Conservation (phyloP, 2,888 invertebrate species). For the Himalopsyche kuldschensis region DNA sequence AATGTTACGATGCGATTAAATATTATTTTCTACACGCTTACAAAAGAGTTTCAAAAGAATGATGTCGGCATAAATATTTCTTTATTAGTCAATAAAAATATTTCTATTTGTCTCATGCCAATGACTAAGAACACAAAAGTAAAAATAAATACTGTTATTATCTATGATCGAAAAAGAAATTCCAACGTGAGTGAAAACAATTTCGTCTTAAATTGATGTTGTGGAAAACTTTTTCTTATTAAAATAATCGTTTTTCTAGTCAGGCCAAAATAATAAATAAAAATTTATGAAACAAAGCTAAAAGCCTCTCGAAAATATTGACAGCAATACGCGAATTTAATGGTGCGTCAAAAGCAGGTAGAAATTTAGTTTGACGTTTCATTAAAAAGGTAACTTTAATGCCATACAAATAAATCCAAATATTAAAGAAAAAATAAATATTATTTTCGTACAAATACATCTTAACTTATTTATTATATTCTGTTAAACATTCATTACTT, state of each 20-base stretch:
- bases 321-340: background rate
- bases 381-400: background rate
- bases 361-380: background rate
- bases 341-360: background rate
- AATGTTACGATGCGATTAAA: constrained; percentile 9
- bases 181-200: too few relatives aligned
- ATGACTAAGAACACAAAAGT: background rate
- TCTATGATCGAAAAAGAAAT: too few relatives aligned
- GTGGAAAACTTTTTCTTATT: background rate
- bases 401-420: background rate
- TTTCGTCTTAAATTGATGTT: too few relatives aligned
- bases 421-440: background rate
- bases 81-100: background rate
- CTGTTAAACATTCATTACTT: too few relatives aligned
- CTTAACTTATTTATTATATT: too few relatives aligned
- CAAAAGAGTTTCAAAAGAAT: background rate
- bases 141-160: too few relatives aligned
- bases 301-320: background rate
- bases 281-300: background rate
- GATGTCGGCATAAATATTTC: background rate
- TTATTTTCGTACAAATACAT: background rate
- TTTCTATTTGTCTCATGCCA: background rate
- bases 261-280: background rate
- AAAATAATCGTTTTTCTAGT: background rate
- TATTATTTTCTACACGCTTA: constrained; percentile 13